These are phyloP conservation scores for Drosophila auraria DNA, from an alignment of 1,140 invertebrate genomes.

Conservation along the genomic window DNA sequence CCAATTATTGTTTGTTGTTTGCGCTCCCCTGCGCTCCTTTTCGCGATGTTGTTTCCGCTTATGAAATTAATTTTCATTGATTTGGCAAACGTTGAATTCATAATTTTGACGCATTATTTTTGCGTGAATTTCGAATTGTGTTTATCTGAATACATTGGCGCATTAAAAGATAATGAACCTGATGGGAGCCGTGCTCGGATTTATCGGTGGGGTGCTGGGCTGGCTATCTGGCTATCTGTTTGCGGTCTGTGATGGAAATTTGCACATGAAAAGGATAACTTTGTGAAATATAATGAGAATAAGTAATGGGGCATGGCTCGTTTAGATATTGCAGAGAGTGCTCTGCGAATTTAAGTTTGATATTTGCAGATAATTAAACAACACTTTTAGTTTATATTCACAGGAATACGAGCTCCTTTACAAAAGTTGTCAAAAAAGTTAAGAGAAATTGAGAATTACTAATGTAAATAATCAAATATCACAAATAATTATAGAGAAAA, in stretches of 20 bases:
- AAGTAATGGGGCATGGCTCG: constrained; percentile 31
- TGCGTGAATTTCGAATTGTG: constrained; percentile 76
- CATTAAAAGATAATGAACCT: constrained; percentile 76
- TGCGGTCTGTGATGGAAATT: constrained; percentile 42
- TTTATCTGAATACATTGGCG: constrained; percentile 64
- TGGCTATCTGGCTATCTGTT: not conserved
- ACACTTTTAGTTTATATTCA: not conserved
- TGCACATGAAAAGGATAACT: constrained; percentile 59
- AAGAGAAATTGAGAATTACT: too few relatives aligned
- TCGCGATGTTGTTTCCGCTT: constrained; percentile 57
- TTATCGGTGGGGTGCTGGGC: constrained; percentile 8
- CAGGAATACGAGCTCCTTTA: too few relatives aligned
- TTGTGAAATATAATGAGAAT: constrained; percentile 39
- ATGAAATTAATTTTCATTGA: constrained; percentile 82
- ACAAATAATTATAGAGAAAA: too few relatives aligned
- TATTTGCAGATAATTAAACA: constrained; percentile 6
- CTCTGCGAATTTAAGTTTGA: constrained; percentile 1
- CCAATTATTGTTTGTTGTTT: constrained; percentile 52
- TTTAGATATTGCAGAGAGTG: constrained; percentile 1
- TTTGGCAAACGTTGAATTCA: constrained; percentile 82
- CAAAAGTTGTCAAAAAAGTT: too few relatives aligned
- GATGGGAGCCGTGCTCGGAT: constrained; percentile 16
- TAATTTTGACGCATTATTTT: constrained; percentile 84
- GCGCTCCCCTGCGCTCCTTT: not conserved
- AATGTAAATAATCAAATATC: too few relatives aligned